A percentile compares a stretch with the other conserved stretches of the same genome.
These are phyloP conservation scores for Lophotriccus pileatus DNA, from an alignment of 2,797 vertebrate species.

Conservation along the genomic window DNA sequence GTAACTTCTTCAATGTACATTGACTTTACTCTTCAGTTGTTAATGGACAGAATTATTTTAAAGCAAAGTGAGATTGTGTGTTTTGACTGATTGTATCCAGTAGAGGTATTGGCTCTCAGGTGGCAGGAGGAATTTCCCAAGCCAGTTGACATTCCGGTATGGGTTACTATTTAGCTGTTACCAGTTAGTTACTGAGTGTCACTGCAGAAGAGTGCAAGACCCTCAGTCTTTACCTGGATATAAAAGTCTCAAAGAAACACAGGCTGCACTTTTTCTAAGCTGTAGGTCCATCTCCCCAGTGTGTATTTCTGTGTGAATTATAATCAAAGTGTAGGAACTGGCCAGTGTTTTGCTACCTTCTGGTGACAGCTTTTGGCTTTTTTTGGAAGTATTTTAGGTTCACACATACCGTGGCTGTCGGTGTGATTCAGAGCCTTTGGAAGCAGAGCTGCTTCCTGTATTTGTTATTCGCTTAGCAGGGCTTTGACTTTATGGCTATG, in stretches of 20 bases:
- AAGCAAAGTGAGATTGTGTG: not conserved
- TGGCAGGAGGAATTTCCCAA: not conserved
- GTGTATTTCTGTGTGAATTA: slow-evolving; percentile 40
- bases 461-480: slow-evolving; percentile 70
- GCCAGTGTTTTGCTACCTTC: slow-evolving; percentile 3
- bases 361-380: slow-evolving; percentile 22
- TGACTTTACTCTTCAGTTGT: not conserved
- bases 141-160: not conserved
- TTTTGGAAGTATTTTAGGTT: slow-evolving; percentile 28
- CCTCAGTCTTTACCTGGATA: not conserved
- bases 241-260: slow-evolving; percentile 11
- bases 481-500: slow-evolving; percentile 56
- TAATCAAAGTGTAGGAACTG: not conserved
- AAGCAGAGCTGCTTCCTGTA: slow-evolving; percentile 48
- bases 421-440: slow-evolving; percentile 55
- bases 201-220: not conserved
- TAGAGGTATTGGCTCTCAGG: not conserved
- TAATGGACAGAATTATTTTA: not conserved
- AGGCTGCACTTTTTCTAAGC: not conserved
- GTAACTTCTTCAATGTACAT: not conserved
- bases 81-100: not conserved
- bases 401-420: not conserved
- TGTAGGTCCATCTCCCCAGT: not conserved
- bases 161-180: not conserved
- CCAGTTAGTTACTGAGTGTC: not conserved